Percentiles rank a stretch among this genome's conserved stretches.
phyloP scores from a whole-genome alignment of 2,888 invertebrate genomes.

The Drosophila paranaensis region DNA sequence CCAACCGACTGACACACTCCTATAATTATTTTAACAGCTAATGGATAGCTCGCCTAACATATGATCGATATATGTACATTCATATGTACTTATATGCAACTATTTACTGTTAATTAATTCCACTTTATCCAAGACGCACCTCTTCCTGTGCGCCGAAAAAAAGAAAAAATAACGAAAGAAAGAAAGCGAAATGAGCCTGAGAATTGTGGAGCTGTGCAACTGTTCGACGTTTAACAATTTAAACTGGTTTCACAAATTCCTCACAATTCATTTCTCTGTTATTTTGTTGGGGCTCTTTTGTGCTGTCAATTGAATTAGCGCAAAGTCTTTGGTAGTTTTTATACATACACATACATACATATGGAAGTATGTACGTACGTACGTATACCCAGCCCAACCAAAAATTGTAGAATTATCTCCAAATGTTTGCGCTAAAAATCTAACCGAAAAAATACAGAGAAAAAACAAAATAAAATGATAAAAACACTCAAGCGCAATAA shows the following conservation, averaged over 20 bases:
- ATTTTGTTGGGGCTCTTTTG: conserved; percentile 41
- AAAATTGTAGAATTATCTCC: conserved; percentile 58
- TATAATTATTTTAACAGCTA: neutral
- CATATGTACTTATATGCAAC: conserved; percentile 23
- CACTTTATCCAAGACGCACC: conserved; percentile 60
- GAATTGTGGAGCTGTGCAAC: conserved; percentile 24
- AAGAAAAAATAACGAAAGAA: conserved; percentile 4
- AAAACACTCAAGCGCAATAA: conserved; percentile 64
- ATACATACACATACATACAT: neutral
- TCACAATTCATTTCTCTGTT: conserved; percentile 45
- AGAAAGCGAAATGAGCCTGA: conserved; percentile 17
- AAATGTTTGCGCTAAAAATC: conserved; percentile 67
- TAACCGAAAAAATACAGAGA: conserved; percentile 24
- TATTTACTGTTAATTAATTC: conserved; percentile 56
- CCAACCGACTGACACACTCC: neutral
- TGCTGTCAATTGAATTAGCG: conserved; percentile 76
- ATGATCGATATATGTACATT: neutral
- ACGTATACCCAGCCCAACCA: conserved; percentile 10
- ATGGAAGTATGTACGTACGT: too few relatives aligned
- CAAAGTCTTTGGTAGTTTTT: conserved; percentile 35
- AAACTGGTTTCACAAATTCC: conserved; percentile 52
- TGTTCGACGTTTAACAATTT: conserved; percentile 20
- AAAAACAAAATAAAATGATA: conserved; percentile 49
- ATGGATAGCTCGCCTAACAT: neutral
- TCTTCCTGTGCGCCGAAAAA: conserved; percentile 50